Evolutionary conservation across 2,797 vertebrate genomes (phyloP).

Genomic region (Tenualosa ilisha): DNA sequence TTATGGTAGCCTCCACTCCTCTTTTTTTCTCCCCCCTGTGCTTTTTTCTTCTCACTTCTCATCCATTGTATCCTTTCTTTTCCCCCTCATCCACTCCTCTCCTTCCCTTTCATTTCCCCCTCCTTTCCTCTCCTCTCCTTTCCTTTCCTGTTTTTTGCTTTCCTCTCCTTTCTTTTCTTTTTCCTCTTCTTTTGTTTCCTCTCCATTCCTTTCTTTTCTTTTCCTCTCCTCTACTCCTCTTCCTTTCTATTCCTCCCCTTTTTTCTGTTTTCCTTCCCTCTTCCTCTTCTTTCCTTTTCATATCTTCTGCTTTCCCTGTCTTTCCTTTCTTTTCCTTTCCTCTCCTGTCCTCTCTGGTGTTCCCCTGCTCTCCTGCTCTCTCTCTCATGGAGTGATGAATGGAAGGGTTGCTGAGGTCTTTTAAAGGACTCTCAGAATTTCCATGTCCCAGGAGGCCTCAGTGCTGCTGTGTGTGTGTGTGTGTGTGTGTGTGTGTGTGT

Average conservation of each 20-base stretch:
- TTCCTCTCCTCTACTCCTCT: not conserved
- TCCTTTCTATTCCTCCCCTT: not conserved
- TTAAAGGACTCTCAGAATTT: not conserved
- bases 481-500: not conserved
- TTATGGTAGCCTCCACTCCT: not conserved
- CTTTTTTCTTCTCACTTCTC: not conserved
- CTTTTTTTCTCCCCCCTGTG: not conserved
- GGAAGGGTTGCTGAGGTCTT: not conserved
- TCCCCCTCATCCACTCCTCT: not conserved
- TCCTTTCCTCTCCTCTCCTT: not conserved
- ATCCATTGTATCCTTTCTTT: not conserved
- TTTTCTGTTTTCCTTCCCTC: not conserved
- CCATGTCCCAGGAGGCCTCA: not conserved
- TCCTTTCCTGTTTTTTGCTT: not conserved
- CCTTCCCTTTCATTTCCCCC: slow-evolving; percentile 2
- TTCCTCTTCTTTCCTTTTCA: not conserved
- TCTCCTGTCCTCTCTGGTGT: not conserved
- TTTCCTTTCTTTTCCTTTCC: not conserved
- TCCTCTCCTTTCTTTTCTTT: not conserved
- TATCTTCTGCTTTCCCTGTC: not conserved
- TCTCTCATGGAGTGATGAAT: not conserved
- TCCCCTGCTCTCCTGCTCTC: not conserved
- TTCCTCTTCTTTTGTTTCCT: not conserved
- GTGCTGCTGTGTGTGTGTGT: not conserved
- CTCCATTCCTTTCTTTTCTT: not conserved